Evolutionary conservation across 2,113 vertebrate genomes (phyloP).

Genomic region (Hymenochirus boettgeri): DNA sequence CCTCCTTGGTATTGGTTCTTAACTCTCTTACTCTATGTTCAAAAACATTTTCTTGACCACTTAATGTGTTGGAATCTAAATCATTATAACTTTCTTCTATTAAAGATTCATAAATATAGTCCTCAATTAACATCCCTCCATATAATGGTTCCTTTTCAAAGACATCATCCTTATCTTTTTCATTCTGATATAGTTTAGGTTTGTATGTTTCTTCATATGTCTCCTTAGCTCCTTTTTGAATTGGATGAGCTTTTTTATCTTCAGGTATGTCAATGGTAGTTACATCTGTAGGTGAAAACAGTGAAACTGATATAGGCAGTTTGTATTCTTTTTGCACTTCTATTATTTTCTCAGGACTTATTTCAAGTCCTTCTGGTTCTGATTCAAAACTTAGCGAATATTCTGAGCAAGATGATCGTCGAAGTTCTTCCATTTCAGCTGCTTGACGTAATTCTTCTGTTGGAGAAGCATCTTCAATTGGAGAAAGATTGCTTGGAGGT

Average conservation of each 20-base stretch:
- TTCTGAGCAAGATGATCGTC: conserved; percentile 81
- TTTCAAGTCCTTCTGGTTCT: conserved; percentile 88
- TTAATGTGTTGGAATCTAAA: conserved; percentile 55
- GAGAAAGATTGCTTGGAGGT: conserved; percentile 85
- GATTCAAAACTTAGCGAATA: conserved; percentile 87
- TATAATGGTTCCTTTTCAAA: conserved; percentile 91
- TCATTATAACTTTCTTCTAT: conserved; percentile 78
- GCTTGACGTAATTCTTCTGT: conserved; percentile 78
- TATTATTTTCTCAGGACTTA: conserved; percentile 85
- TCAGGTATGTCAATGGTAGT: conserved; percentile 45
- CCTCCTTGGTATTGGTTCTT: conserved; percentile 72
- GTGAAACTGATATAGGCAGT: conserved; percentile 78
- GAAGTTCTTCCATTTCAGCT: conserved; percentile 74
- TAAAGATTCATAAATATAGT: conserved; percentile 95
- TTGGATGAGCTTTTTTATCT: conserved; percentile 59
- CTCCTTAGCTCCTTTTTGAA: conserved; percentile 84
- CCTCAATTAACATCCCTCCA: conserved; percentile 93
- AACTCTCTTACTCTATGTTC: conserved; percentile 63
- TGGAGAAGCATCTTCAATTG: conserved; percentile 75
- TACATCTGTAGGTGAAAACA: conserved; percentile 77
- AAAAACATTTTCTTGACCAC: conserved; percentile 61
- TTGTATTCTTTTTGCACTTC: conserved; percentile 87
- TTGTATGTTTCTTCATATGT: conserved; percentile 91
- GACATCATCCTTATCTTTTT: conserved; percentile 74
- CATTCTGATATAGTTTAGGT: conserved; percentile 71